Base-by-base conservation (phyloP, 1,140 invertebrate species). In the Lasioglossum baleicum region DNA sequence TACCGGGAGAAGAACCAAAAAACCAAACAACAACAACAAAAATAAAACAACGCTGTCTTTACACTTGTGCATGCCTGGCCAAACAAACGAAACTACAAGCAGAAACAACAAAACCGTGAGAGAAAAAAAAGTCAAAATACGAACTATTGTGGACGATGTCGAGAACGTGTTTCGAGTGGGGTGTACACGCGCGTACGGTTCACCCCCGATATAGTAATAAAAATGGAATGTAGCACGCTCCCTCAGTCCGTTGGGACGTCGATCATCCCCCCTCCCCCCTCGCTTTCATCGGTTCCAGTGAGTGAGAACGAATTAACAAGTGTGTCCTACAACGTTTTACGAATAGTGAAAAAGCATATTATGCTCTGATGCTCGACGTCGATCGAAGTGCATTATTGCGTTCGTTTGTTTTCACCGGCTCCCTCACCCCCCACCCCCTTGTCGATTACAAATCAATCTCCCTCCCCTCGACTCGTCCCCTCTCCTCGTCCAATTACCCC, bases 251-350 rank as follows among this genome's bases (percentile, higher is more conserved):
- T 83, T 63, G 77, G 64, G 20, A 67, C 66, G 53, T 78, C 44
- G 44, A 48, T 11, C 44, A 48, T 48, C 44, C 44, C 44, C 58
- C 56, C 35, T 60, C 17, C 53, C 58, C 61, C 58, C 56, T 42
- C 26, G 17, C 60, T 82, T 81, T 65, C 81, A 68, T 74, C 26
- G 40, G 44, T n/a, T 81, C 48, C 51, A 76, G 56, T 69, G 83
- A 85, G 65, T 74, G 69, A 83, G 71, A 85, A 77, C 31, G 75
- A 85, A 79, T 82, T 73, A 64, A 69, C 17, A 73, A 48, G 44
- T 80, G 53, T 78, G 75, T 61, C 35, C 58, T 63, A 60, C 22
- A 60, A 53, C 31, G 44, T 77, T 80, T 83, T 65, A 53, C n/a
- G 35, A 58, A 80, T 77, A 76, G 53, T 48, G 76, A 85, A 83